These are phyloP conservation scores for Vicugna pacos DNA, from an alignment of 2,113 vertebrate genomes.

Conservation along the genomic window DNA sequence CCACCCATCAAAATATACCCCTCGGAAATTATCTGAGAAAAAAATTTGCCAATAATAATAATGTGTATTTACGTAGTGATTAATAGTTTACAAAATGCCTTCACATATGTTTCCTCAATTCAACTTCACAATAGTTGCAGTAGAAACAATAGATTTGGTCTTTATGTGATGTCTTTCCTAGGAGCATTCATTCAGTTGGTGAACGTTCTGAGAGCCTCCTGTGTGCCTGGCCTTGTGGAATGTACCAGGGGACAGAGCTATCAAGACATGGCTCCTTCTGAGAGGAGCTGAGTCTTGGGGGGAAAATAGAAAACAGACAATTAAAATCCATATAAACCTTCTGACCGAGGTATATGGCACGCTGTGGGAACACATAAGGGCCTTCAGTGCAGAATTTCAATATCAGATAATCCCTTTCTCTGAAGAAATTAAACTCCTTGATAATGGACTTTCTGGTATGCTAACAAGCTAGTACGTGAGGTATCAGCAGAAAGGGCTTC, in stretches of 20 bases:
- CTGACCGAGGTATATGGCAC: neutral
- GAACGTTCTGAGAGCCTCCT: neutral
- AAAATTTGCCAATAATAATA: neutral
- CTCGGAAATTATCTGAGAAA: constrained; percentile 41
- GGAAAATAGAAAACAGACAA: neutral
- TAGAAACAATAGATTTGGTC: neutral
- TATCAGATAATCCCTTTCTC: neutral
- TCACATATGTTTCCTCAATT: neutral
- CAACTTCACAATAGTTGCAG: neutral
- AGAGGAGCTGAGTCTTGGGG: neutral
- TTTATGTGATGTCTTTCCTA: neutral
- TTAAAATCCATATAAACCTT: neutral
- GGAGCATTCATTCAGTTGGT: neutral
- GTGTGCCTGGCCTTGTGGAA: neutral
- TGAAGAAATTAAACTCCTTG: constrained; percentile 56
- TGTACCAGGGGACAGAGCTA: neutral
- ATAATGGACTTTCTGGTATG: neutral
- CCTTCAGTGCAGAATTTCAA: neutral
- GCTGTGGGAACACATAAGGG: neutral
- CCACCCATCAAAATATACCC: neutral
- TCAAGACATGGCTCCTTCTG: neutral
- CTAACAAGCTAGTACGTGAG: neutral
- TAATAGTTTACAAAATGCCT: constrained; percentile 50
- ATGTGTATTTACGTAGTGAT: neutral
- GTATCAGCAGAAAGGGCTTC: neutral